phyloP scores from a whole-genome alignment of 2,888 invertebrate species.

The Drosophila parthenogenetica region DNA sequence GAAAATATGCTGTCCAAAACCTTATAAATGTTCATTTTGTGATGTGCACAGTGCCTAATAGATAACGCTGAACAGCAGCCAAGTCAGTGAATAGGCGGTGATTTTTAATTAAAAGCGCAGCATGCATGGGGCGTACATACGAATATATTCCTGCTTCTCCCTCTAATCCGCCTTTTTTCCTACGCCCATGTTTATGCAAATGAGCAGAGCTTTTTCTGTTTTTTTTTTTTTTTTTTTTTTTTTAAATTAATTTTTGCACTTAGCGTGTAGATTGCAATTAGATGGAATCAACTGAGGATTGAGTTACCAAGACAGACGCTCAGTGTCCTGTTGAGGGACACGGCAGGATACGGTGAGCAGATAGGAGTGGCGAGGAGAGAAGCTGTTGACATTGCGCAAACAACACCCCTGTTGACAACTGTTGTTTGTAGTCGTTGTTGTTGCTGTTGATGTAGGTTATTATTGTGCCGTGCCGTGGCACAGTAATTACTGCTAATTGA shows the following conservation, averaged over 20 bases:
- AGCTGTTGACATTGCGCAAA: constrained; percentile 24
- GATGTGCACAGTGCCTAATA: constrained; percentile 6
- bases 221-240: constrained; percentile 52
- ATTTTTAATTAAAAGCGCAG: constrained; percentile 56
- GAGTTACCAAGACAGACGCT: constrained; percentile 50
- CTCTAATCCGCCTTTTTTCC: too few species aligned
- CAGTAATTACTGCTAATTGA: constrained; percentile 75
- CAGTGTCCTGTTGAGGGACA: constrained; percentile 3
- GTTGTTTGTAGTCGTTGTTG: constrained; percentile 24
- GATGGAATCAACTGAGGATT: constrained; percentile 49
- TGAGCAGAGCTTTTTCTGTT: constrained; percentile 28
- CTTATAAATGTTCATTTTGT: too few species aligned
- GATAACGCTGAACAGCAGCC: constrained; percentile 22
- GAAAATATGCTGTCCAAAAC: too few species aligned
- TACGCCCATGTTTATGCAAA: constrained; percentile 29
- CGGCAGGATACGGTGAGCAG: neutral
- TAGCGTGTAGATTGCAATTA: constrained; percentile 73
- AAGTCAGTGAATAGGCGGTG: constrained; percentile 21
- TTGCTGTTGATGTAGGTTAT: constrained; percentile 59
- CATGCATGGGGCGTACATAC: constrained; percentile 20
- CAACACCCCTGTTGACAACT: constrained; percentile 40
- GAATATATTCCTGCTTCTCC: too few species aligned
- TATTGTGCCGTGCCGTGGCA: constrained; percentile 62
- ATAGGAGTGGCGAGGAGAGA: neutral
- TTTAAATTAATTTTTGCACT: constrained; percentile 76